Evolutionary conservation across 2,113 vertebrate species (phyloP).

Genomic region (Gallinago paraguaiae): DNA sequence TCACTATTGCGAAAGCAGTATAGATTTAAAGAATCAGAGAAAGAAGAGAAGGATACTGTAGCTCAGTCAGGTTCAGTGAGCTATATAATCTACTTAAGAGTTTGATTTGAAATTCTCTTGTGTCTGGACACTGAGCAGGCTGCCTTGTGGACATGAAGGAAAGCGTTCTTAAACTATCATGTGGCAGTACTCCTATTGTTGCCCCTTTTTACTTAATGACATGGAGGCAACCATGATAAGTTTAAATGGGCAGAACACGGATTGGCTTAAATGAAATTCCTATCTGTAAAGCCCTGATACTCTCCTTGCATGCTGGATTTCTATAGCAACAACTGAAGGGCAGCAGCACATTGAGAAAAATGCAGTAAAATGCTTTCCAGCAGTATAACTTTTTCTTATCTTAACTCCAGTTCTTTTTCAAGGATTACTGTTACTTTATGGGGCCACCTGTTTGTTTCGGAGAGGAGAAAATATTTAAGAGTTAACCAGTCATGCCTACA

Average conservation of each 20-base stretch:
- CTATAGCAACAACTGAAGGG: slow-evolving; percentile 3
- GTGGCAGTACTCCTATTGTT: background rate
- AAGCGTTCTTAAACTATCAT: slow-evolving; percentile 1
- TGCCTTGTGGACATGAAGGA: background rate
- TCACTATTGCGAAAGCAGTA: background rate
- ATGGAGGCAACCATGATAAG: background rate
- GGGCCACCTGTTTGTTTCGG: background rate
- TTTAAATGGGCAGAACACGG: background rate
- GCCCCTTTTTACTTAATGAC: background rate
- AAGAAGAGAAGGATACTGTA: background rate
- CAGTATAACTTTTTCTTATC: slow-evolving; percentile 5
- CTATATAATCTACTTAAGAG: slow-evolving; percentile 38
- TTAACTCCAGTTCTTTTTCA: background rate
- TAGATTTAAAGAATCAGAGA: background rate
- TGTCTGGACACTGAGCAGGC: background rate
- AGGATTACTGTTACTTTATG: background rate
- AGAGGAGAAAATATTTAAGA: background rate
- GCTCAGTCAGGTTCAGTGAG: background rate
- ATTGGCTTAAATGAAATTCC: slow-evolving; percentile 12
- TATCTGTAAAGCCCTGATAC: background rate
- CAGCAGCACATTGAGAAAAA: background rate
- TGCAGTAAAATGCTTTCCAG: background rate
- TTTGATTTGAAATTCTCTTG: slow-evolving; percentile 27
- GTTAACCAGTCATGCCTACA: background rate
- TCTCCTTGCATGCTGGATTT: background rate